Evolutionary conservation across 2,797 vertebrate genomes (phyloP), one percentile per base, ranked within the genome.

Genomic region (Poeciliopsis turneri): DNA sequence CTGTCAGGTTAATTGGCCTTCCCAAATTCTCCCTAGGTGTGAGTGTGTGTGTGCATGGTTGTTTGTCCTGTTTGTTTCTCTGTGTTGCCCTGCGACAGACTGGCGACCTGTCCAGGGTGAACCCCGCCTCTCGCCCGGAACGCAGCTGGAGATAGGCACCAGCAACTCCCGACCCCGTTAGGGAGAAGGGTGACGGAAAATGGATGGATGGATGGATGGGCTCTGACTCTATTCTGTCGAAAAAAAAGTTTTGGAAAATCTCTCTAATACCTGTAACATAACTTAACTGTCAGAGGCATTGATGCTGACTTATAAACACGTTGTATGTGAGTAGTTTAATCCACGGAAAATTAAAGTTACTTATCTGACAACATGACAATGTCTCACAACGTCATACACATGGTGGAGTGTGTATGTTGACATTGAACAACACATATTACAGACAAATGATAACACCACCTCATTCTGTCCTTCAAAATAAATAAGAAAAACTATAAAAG

Each of bases 191-290:
- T n/a, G n/a, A n/a, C n/a, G n/a, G n/a, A n/a, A n/a, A n/a, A n/a
- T n/a, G n/a, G n/a, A n/a, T n/a, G n/a, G n/a, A n/a, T n/a, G n/a
- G n/a, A 84, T 59, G 36, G 57, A 46, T 25, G n/a, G 72, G 4
- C 25, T 70, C 25, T 46, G 41, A 46, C 68, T 45, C n/a, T 70
- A 45, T 45, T n/a, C 41, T 69, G 36, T 69, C 5, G 2, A 25
- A 25, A 64, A 64, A 61, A 64, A 49, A 20, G 47, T 20, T 72
- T 72, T 78, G 45, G 16, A 46, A 71, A 71, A 28, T 41, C 11
- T 70, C 41, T 45, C n/a, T 47, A 2, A 3, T 11, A 51, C 18
- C 36, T 53, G 47, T 2, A 53, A 25, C 2, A 12, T 16, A 25
- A 36, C 20, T 12, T 51, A 73, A 33, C 20, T 36, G 49, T 55